Evolutionary conservation across 2,888 invertebrate species (phyloP), one percentile per base, ranked within the genome.

Genomic region (Lasioglossum malachurum): DNA sequence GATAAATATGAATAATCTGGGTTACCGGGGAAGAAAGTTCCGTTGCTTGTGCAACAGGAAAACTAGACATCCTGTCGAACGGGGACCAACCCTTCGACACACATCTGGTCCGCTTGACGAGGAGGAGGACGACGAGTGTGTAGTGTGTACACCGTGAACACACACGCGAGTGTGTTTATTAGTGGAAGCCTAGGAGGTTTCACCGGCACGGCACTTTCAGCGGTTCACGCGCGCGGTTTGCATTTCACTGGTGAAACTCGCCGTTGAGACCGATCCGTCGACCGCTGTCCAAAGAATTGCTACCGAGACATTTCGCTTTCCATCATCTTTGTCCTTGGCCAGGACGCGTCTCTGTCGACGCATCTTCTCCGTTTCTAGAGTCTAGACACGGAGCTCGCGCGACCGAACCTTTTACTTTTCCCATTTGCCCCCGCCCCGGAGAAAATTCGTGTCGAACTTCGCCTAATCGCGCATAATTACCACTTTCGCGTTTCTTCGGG

Each of bases 201-300:
- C 92, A 93, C 92, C 91, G 85, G 87, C 88, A 91, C 93, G 85
- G 87, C 88, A 91, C 93, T 93, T 93, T 93, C 92, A 90, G 89
- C 81, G 78, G 79, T 79, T 76, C 8, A 93, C 91, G n/a, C n/a
- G n/a, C n/a, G n/a, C n/a, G 92, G 92, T 94, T 93, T 93, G 93
- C 93, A 93, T 94, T 94, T 94, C 92, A 92, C 92, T 83, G 87
- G 93, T 91, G 94, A 94, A 94, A 94, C 93, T 94, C 91, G 44
- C 64, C 38, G 71, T 23, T 41, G 41, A 64, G 46, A 64, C 57
- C 83, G 78, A 80, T 78, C 87, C 88, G 79, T 74, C 67, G 88
- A 31, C 64, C 76, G 72, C 53, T 53, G 73, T 76, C 75, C 74
- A 31, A 83, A 88, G 86, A 87, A 89, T 86, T 88, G 86, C 87